Evolutionary conservation across 2,888 invertebrate genomes (phyloP).

Genomic region (Odontothrips loti): DNA sequence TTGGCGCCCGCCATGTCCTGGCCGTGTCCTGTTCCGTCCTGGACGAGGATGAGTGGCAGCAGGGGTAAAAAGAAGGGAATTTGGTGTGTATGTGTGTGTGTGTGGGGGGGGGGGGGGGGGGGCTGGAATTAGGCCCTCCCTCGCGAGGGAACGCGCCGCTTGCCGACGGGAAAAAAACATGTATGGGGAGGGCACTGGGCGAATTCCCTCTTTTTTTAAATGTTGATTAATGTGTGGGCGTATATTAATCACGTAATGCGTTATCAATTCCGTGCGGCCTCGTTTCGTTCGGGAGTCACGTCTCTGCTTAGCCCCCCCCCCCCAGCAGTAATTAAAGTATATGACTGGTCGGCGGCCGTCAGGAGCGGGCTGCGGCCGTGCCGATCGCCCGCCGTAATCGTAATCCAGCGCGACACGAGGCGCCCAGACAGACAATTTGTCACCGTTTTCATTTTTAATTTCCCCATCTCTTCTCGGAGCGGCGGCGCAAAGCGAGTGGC

Average conservation of each 20-base stretch:
- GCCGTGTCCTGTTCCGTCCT: not conserved
- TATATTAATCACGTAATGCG: conserved; percentile 21
- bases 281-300: conserved; percentile 11
- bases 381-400: not conserved
- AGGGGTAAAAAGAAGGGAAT: not conserved
- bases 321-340: conserved; percentile 16
- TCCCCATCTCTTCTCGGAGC: no score
- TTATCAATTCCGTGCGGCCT: conserved; percentile 19
- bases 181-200: no score
- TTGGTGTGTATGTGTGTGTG: no score
- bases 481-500: no score
- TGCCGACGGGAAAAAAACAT: no score
- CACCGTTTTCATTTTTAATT: no score
- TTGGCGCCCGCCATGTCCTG: not conserved
- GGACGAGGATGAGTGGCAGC: not conserved
- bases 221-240: not conserved
- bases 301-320: not conserved
- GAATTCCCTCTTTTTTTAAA: no score
- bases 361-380: not conserved
- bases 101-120: not conserved
- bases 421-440: no score
- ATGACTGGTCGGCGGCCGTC: not conserved
- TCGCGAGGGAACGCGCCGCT: no score
- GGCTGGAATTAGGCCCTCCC: not conserved
- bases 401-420: no score